Evolutionary conservation across 2,888 invertebrate species (phyloP), one percentile per base, ranked within the genome.

Genomic region (Chalcosyrphus nemorum): DNA sequence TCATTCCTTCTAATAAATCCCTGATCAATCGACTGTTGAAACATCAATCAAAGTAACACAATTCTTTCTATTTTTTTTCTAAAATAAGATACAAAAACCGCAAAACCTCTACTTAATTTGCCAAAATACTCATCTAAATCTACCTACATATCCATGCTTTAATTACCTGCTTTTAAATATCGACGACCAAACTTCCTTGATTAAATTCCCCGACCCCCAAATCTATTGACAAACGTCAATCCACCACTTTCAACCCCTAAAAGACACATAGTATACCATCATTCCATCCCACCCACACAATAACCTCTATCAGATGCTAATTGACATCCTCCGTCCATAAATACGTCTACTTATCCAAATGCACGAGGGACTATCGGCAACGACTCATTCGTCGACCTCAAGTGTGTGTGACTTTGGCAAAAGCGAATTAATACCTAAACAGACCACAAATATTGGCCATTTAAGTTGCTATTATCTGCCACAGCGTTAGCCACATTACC

Each of bases 401-500:
- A 41, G 47, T 29, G 35, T 29, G 29, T 32, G 29, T 32, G 41
- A 57, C 56, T 66, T 59, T 4, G 63, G 7, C 38, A 56, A 57
- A 57, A 50, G 17, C 57, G 13, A 66, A 75, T 66, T 66, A 63
- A 45, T 74, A 54, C 45, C 41, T 21, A 19, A 47, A 32, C 63
- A 35, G 32, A 57, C 66, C 75, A 5, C 75, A 65, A 75, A 66
- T 59, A 50, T 75, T 17, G 41, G 57, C 57, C 50, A 50, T 75
- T 66, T 65, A 56, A 50, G 47, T 57, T 29, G 57, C 41, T 21
- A 50, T 71, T 71, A 71, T 71, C 59, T 41, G 50, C 57, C 57
- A 43, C 29, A 57, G 15, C 47, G 47, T 17, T 57, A 9, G 21
- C 71, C 71, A 47, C 68, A 68, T 45, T 21, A 38, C 50, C 65